These are phyloP conservation scores for Epizoanthus fatuus DNA, from an alignment of 92 coral and sea anemone genomes.

Conservation along the genomic window DNA sequence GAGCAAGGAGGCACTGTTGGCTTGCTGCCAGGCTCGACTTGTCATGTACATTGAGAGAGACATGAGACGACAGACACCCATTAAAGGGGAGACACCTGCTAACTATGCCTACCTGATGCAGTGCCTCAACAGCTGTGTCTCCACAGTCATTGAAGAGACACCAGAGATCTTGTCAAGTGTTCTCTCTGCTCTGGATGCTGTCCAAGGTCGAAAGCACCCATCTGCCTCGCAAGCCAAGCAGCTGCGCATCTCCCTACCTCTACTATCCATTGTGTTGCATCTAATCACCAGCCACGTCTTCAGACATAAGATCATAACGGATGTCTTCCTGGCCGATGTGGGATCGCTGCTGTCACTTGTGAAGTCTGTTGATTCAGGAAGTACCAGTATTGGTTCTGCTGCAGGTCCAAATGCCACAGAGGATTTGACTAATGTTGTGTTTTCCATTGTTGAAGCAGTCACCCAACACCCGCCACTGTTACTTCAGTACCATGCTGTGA, in stretches of 20 bases:
- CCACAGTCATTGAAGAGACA: slow-evolving; percentile 74
- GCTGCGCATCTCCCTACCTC: slow-evolving; percentile 87
- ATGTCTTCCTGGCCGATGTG: slow-evolving; percentile 71
- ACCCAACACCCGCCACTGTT: slow-evolving; percentile 97
- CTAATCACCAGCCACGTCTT: slow-evolving; percentile 93
- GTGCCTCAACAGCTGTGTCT: slow-evolving; percentile 84
- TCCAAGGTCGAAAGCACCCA: slow-evolving; percentile 94
- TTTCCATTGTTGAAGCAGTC: slow-evolving; percentile 94
- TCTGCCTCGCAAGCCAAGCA: slow-evolving; percentile 97
- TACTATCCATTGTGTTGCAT: slow-evolving; percentile 91
- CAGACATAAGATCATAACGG: slow-evolving; percentile 74
- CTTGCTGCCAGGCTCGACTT: slow-evolving; percentile 91
- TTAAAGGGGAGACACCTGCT: slow-evolving; percentile 81
- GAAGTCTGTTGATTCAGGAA: slow-evolving; percentile 90
- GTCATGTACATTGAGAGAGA: slow-evolving; percentile 94
- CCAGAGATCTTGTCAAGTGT: slow-evolving; percentile 82
- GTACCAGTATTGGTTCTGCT: slow-evolving; percentile 92
- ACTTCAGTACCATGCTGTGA: slow-evolving; percentile 75
- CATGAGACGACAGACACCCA: slow-evolving; percentile 86
- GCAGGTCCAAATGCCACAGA: slow-evolving; percentile 91
- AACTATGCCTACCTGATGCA: slow-evolving; percentile 79
- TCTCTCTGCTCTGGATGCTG: slow-evolving; percentile 84
- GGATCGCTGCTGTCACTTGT: slow-evolving; percentile 86
- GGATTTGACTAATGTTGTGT: slow-evolving; percentile 86
- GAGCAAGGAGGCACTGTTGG: slow-evolving; percentile 84